Conservation (phyloP, 2,888 invertebrate species). For the Cyaniris semiargus region DNA sequence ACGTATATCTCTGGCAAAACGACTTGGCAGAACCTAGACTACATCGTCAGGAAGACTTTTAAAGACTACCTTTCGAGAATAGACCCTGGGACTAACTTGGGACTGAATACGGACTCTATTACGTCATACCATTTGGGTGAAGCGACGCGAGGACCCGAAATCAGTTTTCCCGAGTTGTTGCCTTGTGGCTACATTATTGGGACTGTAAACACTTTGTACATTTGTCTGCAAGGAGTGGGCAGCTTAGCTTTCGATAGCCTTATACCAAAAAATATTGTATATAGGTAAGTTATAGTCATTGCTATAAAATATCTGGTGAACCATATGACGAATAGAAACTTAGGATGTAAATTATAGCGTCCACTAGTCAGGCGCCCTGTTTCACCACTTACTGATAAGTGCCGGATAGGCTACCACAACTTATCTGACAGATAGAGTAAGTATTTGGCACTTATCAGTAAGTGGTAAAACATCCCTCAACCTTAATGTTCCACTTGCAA, state of each 20-base stretch:
- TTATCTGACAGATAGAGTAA: no score
- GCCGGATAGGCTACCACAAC: no score
- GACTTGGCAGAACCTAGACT: conserved; percentile 96
- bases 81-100: conserved; percentile 95
- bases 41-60: conserved; percentile 93
- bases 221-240: conserved; percentile 93
- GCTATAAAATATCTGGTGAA: no score
- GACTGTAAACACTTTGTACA: conserved; percentile 90
- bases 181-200: conserved; percentile 97
- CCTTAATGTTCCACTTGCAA: no score
- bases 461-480: no score
- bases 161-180: conserved; percentile 91
- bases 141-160: conserved; percentile 88
- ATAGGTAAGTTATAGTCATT: conserved; percentile 78
- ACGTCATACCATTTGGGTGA: conserved; percentile 97
- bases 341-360: no score
- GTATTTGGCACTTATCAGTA: no score
- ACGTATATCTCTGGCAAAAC: conserved; percentile 95
- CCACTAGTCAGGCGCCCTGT: no score
- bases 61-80: conserved; percentile 96
- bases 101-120: conserved; percentile 91
- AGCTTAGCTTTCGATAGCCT: conserved; percentile 96
- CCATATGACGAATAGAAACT: no score
- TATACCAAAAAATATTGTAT: conserved; percentile 97
- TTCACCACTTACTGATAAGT: no score